Conservation (phyloP, 2,888 invertebrate genomes). For the Drosophila villosipedis region DNA sequence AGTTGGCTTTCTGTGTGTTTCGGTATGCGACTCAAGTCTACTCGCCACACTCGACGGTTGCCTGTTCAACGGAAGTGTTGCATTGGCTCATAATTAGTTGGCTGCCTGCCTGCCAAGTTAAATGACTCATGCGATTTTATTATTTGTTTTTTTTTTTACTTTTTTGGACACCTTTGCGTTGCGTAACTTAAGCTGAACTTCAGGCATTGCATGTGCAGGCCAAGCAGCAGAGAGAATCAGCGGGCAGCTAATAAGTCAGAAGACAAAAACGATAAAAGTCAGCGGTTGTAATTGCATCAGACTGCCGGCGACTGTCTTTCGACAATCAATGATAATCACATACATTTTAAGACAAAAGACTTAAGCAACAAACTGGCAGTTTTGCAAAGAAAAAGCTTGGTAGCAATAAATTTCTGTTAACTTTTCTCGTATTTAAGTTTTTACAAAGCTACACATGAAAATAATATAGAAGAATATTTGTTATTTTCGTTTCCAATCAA, state of each 20-base stretch:
- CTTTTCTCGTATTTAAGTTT: background rate
- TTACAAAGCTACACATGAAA: background rate
- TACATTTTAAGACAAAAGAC: constrained; percentile 17
- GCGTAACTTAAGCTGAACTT: constrained; percentile 35
- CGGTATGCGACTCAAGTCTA: constrained; percentile 9
- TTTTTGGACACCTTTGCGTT: constrained; percentile 20
- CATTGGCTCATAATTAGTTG: constrained; percentile 65
- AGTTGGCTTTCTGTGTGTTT: constrained; percentile 22
- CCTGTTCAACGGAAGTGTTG: constrained; percentile 65
- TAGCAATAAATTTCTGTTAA: background rate
- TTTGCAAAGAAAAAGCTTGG: background rate
- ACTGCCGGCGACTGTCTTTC: constrained; percentile 7
- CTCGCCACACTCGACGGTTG: background rate
- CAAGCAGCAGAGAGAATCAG: background rate
- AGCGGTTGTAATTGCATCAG: constrained; percentile 31
- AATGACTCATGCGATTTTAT: constrained; percentile 68
- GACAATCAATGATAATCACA: background rate
- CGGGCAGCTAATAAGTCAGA: constrained; percentile 6
- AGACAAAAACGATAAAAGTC: constrained; percentile 17
- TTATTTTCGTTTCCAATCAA: background rate
- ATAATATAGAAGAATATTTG: background rate
- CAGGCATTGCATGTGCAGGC: constrained; percentile 22
- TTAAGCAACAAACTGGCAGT: constrained; percentile 10
- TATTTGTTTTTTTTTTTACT: constrained; percentile 23
- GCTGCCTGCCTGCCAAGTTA: constrained; percentile 41